A percentile compares a stretch with the other conserved stretches of the same genome.
Conservation (phyloP, 2,888 invertebrate species). For the Mythimna ferrago region DNA sequence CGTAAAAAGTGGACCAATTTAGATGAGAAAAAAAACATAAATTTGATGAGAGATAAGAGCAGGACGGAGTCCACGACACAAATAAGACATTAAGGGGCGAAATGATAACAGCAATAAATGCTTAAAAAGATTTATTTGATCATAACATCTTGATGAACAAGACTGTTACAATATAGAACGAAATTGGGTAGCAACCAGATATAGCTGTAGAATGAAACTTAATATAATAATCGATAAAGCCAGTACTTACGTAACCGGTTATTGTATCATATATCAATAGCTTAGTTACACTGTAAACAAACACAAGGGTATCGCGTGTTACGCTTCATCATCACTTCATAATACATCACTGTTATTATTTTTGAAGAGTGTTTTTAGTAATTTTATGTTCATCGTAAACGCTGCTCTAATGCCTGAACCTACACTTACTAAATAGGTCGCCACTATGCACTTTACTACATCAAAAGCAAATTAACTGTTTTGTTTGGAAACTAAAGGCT, state of each 20-base stretch:
- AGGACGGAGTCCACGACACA: constrained; percentile 29
- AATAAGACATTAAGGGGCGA: constrained; percentile 38
- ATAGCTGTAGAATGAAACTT: constrained; percentile 39
- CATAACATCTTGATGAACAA: constrained; percentile 19
- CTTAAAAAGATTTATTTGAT: constrained; percentile 48
- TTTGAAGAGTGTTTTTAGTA: constrained; percentile 56
- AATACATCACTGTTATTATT: constrained; percentile 65
- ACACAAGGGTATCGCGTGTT: constrained; percentile 66
- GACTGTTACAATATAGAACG: background rate
- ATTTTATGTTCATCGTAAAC: constrained; percentile 32
- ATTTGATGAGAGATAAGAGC: constrained; percentile 46
- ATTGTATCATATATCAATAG: constrained; percentile 68
- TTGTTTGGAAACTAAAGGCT: background rate
- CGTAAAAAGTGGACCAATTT: constrained; percentile 32
- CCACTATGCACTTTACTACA: constrained; percentile 6
- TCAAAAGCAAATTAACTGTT: background rate
- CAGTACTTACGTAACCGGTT: constrained; percentile 60
- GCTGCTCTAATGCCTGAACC: background rate
- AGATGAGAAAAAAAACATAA: constrained; percentile 12
- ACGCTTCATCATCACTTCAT: constrained; percentile 64
- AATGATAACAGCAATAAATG: constrained; percentile 47
- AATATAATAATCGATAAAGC: constrained; percentile 66
- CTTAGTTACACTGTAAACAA: constrained; percentile 66
- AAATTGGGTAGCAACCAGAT: constrained; percentile 40
- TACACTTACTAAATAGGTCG: background rate